Evolutionary conservation across 1,140 invertebrate species (phyloP).

Genomic region (Nylanderia fulva): DNA sequence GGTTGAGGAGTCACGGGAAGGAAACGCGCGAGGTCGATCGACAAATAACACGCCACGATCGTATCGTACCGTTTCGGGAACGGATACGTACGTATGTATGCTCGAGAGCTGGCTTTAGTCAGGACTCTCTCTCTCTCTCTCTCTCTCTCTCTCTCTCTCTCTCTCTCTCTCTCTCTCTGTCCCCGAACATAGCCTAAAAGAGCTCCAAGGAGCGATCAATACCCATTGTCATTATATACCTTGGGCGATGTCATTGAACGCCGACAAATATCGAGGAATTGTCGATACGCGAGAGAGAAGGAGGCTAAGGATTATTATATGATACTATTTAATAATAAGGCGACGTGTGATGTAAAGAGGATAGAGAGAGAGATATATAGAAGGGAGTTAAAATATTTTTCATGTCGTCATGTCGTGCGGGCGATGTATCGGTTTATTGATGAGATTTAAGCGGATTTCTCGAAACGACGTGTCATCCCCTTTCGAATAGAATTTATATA

Average conservation of each 20-base stretch:
- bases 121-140: not conserved
- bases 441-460: conserved; percentile 1
- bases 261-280: conserved; percentile 37
- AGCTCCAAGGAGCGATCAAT: conserved; percentile 34
- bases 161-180: not conserved
- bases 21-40: conserved; percentile 16
- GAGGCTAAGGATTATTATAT: too few relatives aligned
- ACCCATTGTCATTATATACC: conserved; percentile 37
- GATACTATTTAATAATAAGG: too few relatives aligned
- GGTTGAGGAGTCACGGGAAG: not conserved
- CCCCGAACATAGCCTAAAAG: conserved; percentile 7
- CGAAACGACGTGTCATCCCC: not conserved
- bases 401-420: not conserved
- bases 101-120: not conserved
- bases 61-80: conserved; percentile 12
- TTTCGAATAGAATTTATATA: not conserved
- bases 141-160: not conserved
- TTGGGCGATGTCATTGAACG: not conserved
- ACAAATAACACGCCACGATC: conserved; percentile 24
- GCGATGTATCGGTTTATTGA: conserved; percentile 31
- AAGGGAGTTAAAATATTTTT: conserved; percentile 19
- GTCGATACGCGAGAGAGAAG: not conserved
- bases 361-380: too few relatives aligned
- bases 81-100: not conserved
- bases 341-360: not conserved